Evolutionary conservation across 2,797 vertebrate genomes (phyloP).

Genomic region (Oryzias dopingdopingensis): DNA sequence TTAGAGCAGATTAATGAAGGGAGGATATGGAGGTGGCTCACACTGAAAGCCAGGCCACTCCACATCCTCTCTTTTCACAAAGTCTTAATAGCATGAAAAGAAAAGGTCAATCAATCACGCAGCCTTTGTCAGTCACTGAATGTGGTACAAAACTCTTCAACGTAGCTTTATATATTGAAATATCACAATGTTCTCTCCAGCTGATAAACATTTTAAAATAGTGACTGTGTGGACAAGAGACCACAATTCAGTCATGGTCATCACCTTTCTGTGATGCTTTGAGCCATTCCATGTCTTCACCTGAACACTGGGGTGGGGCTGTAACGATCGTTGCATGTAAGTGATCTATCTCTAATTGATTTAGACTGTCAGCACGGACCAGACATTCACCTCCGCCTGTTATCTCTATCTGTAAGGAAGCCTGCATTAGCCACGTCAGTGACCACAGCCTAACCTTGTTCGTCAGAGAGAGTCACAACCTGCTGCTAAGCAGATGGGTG

Average conservation of each 20-base stretch:
- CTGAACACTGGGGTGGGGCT: constrained; percentile 68
- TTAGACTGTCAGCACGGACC: constrained; percentile 80
- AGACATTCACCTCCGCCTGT: constrained; percentile 79
- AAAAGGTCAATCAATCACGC: constrained; percentile 56
- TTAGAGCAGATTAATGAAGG: constrained; percentile 79
- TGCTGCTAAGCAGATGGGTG: constrained; percentile 37
- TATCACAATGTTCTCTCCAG: constrained; percentile 1
- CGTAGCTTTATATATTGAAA: constrained; percentile 5
- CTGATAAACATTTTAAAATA: constrained; percentile 1
- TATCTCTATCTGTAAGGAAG: constrained; percentile 74
- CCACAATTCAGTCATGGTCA: constrained; percentile 33
- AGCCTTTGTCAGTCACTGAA: constrained; percentile 47
- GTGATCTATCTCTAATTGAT: constrained; percentile 80
- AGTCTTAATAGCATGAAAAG: constrained; percentile 51
- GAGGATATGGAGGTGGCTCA: constrained; percentile 70
- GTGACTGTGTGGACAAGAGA: constrained; percentile 18
- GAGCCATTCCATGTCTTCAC: constrained; percentile 62
- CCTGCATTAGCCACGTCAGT: constrained; percentile 70
- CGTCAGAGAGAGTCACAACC: constrained; percentile 76
- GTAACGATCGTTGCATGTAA: constrained; percentile 77
- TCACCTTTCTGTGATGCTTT: constrained; percentile 44
- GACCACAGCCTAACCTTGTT: constrained; percentile 76
- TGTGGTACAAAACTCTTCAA: constrained; percentile 15
- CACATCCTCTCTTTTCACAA: constrained; percentile 48
- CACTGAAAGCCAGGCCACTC: constrained; percentile 57